Percentiles rank a stretch among this genome's conserved stretches.
These are phyloP conservation scores for Microcebus murinus DNA, from an alignment of 2,113 vertebrate genomes.

Conservation along the genomic window DNA sequence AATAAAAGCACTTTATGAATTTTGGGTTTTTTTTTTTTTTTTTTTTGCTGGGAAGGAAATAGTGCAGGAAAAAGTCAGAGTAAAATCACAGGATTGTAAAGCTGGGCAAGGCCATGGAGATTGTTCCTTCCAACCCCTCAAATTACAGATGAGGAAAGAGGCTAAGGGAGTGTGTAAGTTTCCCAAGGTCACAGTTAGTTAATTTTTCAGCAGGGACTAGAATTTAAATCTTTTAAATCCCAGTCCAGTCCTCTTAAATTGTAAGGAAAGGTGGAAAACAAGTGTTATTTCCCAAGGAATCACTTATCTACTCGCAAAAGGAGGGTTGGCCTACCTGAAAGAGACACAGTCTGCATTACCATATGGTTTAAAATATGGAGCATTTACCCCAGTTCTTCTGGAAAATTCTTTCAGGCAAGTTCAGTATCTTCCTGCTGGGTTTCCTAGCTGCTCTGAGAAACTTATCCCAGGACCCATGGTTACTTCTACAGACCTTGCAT, in stretches of 20 bases:
- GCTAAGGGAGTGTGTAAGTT: slow-evolving; percentile 29
- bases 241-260: slow-evolving; percentile 44
- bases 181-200: slow-evolving; percentile 72
- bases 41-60: neutral
- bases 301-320: slow-evolving; percentile 36
- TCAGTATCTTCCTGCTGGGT: slow-evolving; percentile 64
- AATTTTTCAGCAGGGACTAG: slow-evolving; percentile 66
- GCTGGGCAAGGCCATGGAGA: neutral
- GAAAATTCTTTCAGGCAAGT: slow-evolving; percentile 47
- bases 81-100: neutral
- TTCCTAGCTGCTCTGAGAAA: slow-evolving; percentile 68
- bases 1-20: neutral
- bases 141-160: slow-evolving; percentile 57
- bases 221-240: slow-evolving; percentile 66
- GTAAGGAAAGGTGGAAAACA: slow-evolving; percentile 52
- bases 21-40: neutral
- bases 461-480: slow-evolving; percentile 51
- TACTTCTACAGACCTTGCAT: slow-evolving; percentile 55
- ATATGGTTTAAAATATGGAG: slow-evolving; percentile 28
- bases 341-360: neutral
- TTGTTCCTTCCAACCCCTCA: slow-evolving; percentile 31
- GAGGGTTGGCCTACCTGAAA: slow-evolving; percentile 38
- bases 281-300: slow-evolving; percentile 60
- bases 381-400: neutral
- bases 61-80: neutral